These are phyloP conservation scores for western clawed frog (Xenopus tropicalis) DNA, from an alignment of 2,113 vertebrate genomes.

Conservation along the genomic window UCB_Xtro_10.0 CM004451.2:82111501-82112000, in stretches of 20 bases:
- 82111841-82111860: no score
- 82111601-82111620: slow-evolving; percentile 68
- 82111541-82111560: neutral
- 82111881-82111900: no score
- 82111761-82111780: slow-evolving; percentile 81
- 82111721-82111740: slow-evolving; percentile 89
- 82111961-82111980: no score
- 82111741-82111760: slow-evolving; percentile 86
- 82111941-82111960: no score
- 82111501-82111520: neutral
- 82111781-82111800: slow-evolving; percentile 78
- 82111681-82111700: slow-evolving; percentile 74
- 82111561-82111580: neutral
- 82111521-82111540: neutral
- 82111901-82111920: no score
- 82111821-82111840: no score
- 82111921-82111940: no score
- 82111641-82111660: slow-evolving; percentile 86
- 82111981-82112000: no score
- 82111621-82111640: slow-evolving; percentile 87
- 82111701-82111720: slow-evolving; percentile 82
- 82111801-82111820: neutral
- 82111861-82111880: no score
- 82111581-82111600: slow-evolving; percentile 66
- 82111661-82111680: slow-evolving; percentile 93